Evolutionary conservation across 2,888 invertebrate species (phyloP).

Genomic region (Drosophila sordidapex): DNA sequence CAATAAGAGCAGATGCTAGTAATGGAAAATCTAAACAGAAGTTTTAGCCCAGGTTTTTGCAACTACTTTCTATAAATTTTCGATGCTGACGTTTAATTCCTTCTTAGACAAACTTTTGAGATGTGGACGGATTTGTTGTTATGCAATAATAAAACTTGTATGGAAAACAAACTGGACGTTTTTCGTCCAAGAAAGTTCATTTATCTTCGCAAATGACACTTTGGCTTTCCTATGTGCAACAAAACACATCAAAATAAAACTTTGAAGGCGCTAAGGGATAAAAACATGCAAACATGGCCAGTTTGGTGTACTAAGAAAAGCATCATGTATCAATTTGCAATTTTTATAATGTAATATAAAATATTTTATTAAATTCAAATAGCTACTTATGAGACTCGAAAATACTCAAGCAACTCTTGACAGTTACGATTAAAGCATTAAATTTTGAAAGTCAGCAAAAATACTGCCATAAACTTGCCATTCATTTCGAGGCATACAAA

Average conservation of each 20-base stretch:
- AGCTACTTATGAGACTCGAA: neutral
- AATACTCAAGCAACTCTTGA: neutral
- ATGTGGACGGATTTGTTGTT: conserved; percentile 23
- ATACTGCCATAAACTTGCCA: neutral
- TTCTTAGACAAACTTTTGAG: conserved; percentile 29
- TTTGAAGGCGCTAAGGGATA: neutral
- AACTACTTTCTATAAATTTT: conserved; percentile 17
- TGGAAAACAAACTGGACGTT: conserved; percentile 12
- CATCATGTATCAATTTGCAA: too few relatives aligned
- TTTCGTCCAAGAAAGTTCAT: conserved; percentile 7
- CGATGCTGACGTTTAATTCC: conserved; percentile 25
- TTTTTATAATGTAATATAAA: too few relatives aligned
- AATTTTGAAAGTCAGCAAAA: neutral
- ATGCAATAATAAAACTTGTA: conserved; percentile 18
- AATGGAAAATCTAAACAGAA: conserved; percentile 24
- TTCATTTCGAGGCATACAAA: conserved; percentile 7
- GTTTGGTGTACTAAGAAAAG: neutral
- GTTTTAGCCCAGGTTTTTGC: conserved; percentile 22
- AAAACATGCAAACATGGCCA: neutral
- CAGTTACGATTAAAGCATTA: neutral
- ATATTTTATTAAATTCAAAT: neutral
- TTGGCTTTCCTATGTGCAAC: neutral
- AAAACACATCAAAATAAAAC: neutral
- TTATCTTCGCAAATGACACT: conserved; percentile 24
- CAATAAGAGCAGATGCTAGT: conserved; percentile 6